A percentile compares a stretch with the other conserved stretches of the same genome.
Conservation (phyloP, 2,797 vertebrate species). For the Lophius americanus region DNA sequence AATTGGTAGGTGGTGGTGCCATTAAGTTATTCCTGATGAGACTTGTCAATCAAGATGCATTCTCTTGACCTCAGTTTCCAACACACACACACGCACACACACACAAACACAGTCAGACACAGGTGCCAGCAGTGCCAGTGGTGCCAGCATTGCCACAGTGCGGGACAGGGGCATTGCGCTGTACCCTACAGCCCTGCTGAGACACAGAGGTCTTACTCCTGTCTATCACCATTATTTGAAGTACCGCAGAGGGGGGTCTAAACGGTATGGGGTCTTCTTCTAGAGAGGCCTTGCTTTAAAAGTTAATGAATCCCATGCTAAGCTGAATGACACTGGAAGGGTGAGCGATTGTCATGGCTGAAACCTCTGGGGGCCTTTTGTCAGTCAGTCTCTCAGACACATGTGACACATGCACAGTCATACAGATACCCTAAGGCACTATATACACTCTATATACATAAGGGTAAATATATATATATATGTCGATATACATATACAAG, state of each 20-base stretch:
- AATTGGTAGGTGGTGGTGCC: constrained; percentile 80
- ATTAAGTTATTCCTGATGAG: constrained; percentile 83
- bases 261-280: constrained; percentile 60
- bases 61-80: constrained; percentile 73
- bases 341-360: constrained; percentile 70
- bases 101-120: constrained; percentile 36
- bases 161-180: constrained; percentile 57
- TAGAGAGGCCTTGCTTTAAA: constrained; percentile 70
- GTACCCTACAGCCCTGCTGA: constrained; percentile 50
- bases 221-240: constrained; percentile 75
- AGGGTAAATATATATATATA: neutral
- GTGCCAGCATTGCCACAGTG: constrained; percentile 63
- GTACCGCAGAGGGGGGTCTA: constrained; percentile 55
- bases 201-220: constrained; percentile 69
- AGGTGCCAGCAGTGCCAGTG: constrained; percentile 55
- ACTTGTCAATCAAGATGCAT: constrained; percentile 84
- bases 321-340: constrained; percentile 76
- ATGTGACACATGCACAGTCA: constrained; percentile 40
- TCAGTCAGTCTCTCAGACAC: constrained; percentile 69
- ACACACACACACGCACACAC: constrained; percentile 40
- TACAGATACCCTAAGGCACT: constrained; percentile 35
- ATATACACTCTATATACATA: constrained; percentile 14
- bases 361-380: constrained; percentile 67
- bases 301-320: constrained; percentile 75
- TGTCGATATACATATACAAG: constrained; percentile 2